Conservation (phyloP, 2,797 vertebrate genomes). For the Mormyrus hasselquistii region DNA sequence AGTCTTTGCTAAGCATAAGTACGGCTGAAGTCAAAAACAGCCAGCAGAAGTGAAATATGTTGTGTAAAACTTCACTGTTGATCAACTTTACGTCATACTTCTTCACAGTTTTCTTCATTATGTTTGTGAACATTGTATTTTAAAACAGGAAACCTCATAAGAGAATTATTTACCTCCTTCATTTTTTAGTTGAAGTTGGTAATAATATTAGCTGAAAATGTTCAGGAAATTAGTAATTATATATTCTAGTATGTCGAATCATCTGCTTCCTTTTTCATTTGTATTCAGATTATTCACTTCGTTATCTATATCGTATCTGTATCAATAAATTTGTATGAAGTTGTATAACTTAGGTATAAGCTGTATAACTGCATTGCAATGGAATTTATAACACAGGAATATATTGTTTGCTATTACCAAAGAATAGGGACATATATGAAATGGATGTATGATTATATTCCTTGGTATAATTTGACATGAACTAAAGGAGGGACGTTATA, state of each 20-base stretch:
- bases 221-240: neutral
- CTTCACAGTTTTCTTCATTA: neutral
- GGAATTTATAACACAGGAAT: neutral
- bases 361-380: neutral
- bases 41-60: neutral
- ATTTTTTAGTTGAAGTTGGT: neutral
- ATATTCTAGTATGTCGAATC: neutral
- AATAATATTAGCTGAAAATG: neutral
- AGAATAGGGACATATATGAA: neutral
- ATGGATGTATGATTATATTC: neutral
- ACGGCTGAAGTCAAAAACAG: neutral
- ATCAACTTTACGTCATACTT: neutral
- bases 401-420: neutral
- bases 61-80: neutral
- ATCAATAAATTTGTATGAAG: neutral
- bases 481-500: neutral
- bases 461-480: neutral
- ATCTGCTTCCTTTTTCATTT: neutral
- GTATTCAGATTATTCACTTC: neutral
- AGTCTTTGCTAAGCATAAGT: neutral
- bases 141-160: neutral
- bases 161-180: neutral
- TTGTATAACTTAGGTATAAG: neutral
- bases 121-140: neutral
- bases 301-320: neutral